These are phyloP conservation scores for Zophobas atratus DNA, from an alignment of 1,140 invertebrate species.

Conservation along the genomic window DNA sequence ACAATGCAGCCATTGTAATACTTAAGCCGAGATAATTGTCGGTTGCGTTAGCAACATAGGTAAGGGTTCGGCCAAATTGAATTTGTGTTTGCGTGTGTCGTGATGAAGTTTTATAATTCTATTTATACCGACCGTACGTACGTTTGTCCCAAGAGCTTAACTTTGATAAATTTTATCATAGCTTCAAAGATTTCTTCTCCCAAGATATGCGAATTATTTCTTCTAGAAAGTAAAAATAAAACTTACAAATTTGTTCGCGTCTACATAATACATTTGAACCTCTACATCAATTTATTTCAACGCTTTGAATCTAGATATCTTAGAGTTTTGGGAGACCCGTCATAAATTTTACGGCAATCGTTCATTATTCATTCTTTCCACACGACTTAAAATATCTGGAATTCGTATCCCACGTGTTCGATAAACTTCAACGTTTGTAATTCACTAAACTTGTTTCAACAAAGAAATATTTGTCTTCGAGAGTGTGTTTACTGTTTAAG, in stretches of 20 bases:
- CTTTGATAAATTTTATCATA: constrained; percentile 34
- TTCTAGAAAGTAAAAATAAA: constrained; percentile 45
- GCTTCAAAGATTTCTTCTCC: constrained; percentile 20
- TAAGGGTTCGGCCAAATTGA: constrained; percentile 41
- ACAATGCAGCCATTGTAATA: constrained; percentile 3
- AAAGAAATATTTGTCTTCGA: constrained; percentile 30
- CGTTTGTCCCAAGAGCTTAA: constrained; percentile 16
- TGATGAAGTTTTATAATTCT: constrained; percentile 48
- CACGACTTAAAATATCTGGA: constrained; percentile 49
- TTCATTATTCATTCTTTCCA: constrained; percentile 50
- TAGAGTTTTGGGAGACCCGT: constrained; percentile 41
- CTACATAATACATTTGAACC: constrained; percentile 43
- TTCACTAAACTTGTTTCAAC: constrained; percentile 39
- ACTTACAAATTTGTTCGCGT: constrained; percentile 47
- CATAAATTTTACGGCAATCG: constrained; percentile 51
- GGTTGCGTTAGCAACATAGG: constrained; percentile 22
- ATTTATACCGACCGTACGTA: constrained; percentile 25
- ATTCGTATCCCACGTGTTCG: constrained; percentile 45
- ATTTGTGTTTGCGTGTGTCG: constrained; percentile 44
- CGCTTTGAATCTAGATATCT: constrained; percentile 50
- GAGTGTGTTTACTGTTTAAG: constrained; percentile 29
- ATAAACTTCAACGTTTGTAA: constrained; percentile 45
- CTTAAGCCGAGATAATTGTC: constrained; percentile 25
- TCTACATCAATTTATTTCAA: constrained; percentile 50
- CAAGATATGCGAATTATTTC: constrained; percentile 27